A percentile compares a stretch with the other conserved stretches of the same genome.
Evolutionary conservation across 2,113 vertebrate species (phyloP).

Genomic region (Lanius collurio): DNA sequence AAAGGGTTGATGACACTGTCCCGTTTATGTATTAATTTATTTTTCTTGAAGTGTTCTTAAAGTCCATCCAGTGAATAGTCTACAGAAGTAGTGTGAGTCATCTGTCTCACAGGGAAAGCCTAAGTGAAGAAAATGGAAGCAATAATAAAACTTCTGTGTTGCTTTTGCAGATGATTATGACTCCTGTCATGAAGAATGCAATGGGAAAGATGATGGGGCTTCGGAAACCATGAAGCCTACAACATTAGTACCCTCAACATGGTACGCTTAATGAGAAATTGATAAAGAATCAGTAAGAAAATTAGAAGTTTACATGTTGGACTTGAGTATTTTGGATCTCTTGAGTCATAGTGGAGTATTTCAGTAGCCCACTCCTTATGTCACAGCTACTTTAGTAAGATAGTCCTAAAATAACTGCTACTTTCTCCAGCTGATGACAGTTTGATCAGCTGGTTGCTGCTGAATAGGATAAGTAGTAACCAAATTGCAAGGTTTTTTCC

Average conservation of each 20-base stretch:
- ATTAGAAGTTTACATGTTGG: background rate
- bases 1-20: background rate
- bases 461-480: background rate
- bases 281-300: background rate
- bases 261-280: constrained; percentile 23
- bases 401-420: background rate
- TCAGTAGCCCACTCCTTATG: background rate
- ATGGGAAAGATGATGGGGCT: background rate
- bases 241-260: background rate
- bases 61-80: background rate
- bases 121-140: background rate
- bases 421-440: background rate
- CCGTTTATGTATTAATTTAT: background rate
- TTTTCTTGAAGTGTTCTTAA: background rate
- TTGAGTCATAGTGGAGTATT: background rate
- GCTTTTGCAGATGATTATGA: background rate
- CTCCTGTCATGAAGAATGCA: rapidly evolving
- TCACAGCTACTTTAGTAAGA: background rate
- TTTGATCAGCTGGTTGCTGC: background rate
- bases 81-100: background rate
- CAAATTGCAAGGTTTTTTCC: background rate
- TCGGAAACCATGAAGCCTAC: background rate
- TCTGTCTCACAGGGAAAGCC: background rate
- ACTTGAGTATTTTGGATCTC: background rate
- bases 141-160: background rate